Evolutionary conservation across 2,797 vertebrate species (phyloP), one percentile per base, ranked within the genome.

Genomic region (Tangara arthus): DNA sequence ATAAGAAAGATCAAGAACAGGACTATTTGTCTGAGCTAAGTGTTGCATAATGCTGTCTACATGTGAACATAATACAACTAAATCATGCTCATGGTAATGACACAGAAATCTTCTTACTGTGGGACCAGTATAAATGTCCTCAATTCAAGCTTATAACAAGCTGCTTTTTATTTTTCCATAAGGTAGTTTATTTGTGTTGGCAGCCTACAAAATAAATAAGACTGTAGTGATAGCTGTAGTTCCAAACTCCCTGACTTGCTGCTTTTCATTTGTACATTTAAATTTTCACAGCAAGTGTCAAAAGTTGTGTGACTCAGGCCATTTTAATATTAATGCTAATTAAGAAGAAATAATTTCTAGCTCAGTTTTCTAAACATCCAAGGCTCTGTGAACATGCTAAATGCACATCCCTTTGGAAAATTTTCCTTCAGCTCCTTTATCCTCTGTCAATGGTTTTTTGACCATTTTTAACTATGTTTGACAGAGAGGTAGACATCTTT

Each of bases 1-100:
- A 94, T 96, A 97, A 94, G 95, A 89, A 97, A 85, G 81, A 97
- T 89, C 55, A 96, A 96, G 97, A 96, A 77, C 57, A 92, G 73
- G 91, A 46, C 32, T 81, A 96, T 96, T 96, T 97, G 95, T 97
- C 76, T 96, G 92, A 76, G 76, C 41, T 95, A 89, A 93, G 70
- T 69, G 70, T 94, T 96, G 53, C 60, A 90, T 87, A 95, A 89
- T 6, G 3, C 6, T 68, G 85, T 78, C 81, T 57, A 37, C 81
- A 80, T 91, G 59, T 7, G n/a, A 94, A 87, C 65, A 46, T 73
- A 93, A 95, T 82, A 73, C 87, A 94, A 52, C 53, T 78, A 93
- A 86, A 82, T 93, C 80, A 61, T 16, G 32, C 63, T 57, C 20
- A 39, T 53, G 11, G 64, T 79, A 82, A 66, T 77, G 56, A 30